Base-by-base conservation (phyloP, 2,888 invertebrate species). In the Caenorhabditis sinica region DNA sequence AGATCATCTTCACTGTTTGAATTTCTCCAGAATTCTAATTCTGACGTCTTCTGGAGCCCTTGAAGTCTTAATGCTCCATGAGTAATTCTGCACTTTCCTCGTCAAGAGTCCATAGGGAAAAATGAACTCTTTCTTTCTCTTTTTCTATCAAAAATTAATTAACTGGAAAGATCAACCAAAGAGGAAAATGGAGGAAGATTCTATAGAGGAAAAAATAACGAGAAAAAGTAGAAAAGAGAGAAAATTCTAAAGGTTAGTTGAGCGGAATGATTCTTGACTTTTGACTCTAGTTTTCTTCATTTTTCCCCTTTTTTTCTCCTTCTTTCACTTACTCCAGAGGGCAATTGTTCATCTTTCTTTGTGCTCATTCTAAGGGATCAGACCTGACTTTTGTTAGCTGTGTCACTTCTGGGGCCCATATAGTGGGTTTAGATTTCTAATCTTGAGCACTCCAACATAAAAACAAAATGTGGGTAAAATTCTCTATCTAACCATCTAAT, bases 261-360 rank as follows among this genome's bases (percentile, higher is more conserved):
- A 65, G 65, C 65, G 65, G 65, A 65, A 65, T 65, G 65, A 65
- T 65, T 65, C 30, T 65, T 45, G 65, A 65, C 65, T 65, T 45
- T 65, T 65, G n/a, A 63, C 63, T 63, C 43, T 11, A 17, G 4
- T 17, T 45, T 40, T 17, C 17, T 49, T 49, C 49, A n/a, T 23
- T 65, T 20, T 65, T 40, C 36, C 25, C 25, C 40, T 33, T 33
- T 53, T 40, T 20, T 36, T 53, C 36, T 36, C 40, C 8, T 56
- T 69, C 15, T 69, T 30, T 51, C 15, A 15, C 17, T 53, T 51
- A 20, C 36, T 56, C 20, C 23, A 3, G 6, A 13, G 25, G 25
- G 6, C 20, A 49, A 4, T 49, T 49, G n/a, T 49, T 49, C 8
- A 49, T 20, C 40, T 20, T 17, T 63, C n/a, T 63, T 40, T 63